Percentiles rank a stretch among this genome's conserved stretches.
Evolutionary conservation across 1,140 invertebrate genomes (phyloP).

Genomic region (Trichonephila clavata): DNA sequence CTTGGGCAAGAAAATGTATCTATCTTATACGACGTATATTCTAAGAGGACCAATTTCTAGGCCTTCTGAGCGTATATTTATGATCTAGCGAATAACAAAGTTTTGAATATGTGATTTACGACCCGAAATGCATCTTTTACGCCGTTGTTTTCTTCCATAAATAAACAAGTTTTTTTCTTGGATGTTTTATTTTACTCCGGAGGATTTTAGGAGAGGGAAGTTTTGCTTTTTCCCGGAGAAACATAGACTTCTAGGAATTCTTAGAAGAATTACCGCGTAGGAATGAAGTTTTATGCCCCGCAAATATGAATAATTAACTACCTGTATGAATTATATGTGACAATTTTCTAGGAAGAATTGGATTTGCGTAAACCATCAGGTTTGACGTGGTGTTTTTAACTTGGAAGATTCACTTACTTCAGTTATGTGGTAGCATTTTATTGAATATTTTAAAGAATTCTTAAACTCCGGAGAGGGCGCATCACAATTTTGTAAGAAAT

Average conservation of each 20-base stretch:
- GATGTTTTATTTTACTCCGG: constrained; percentile 39
- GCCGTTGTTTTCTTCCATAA: constrained; percentile 17
- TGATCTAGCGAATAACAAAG: constrained; percentile 50
- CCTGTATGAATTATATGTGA: background rate
- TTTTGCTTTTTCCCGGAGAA: background rate
- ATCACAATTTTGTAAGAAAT: too few relatives aligned
- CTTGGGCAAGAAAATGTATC: background rate
- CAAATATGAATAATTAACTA: background rate
- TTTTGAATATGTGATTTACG: constrained; percentile 64
- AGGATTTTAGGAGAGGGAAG: constrained; percentile 21
- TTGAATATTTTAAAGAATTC: too few relatives aligned
- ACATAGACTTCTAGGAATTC: background rate
- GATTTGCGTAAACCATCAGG: background rate
- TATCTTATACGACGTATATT: background rate
- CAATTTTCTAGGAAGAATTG: background rate
- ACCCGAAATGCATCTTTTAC: background rate
- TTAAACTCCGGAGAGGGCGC: too few relatives aligned
- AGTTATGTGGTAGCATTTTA: background rate
- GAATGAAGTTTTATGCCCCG: background rate
- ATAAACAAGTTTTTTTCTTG: constrained; percentile 23
- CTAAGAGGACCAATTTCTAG: background rate
- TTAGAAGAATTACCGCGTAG: background rate
- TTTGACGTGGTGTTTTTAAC: background rate
- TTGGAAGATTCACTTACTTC: background rate
- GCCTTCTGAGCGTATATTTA: constrained; percentile 24